Conservation (phyloP, 2,888 invertebrate species). For the Ormyrus rosae region DNA sequence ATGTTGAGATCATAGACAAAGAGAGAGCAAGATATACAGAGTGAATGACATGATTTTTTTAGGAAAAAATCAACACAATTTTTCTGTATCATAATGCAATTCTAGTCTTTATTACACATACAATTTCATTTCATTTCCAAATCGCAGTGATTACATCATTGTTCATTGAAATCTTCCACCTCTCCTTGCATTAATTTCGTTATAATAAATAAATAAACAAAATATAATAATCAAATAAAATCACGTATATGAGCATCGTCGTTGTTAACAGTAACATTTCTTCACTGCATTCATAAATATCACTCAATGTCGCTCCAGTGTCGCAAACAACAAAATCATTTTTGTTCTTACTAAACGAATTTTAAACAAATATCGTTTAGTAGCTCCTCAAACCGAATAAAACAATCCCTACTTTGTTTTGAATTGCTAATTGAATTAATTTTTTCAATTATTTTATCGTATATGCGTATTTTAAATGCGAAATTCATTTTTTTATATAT, state of each 20-base stretch:
- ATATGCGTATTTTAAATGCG: conserved; percentile 47
- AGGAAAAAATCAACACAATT: conserved; percentile 8
- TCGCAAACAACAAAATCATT: background rate
- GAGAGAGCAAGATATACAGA: background rate
- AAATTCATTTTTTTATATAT: conserved; percentile 39
- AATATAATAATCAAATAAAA: conserved; percentile 43
- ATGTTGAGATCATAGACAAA: conserved; percentile 26
- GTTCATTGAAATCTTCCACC: conserved; percentile 51
- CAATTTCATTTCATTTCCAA: conserved; percentile 50
- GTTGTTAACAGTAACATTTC: conserved; percentile 51
- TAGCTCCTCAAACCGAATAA: too few species aligned
- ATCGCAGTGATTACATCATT: conserved; percentile 51
- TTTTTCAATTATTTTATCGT: too few species aligned
- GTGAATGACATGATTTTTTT: background rate
- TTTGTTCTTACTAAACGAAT: background rate
- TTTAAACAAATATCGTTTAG: too few species aligned
- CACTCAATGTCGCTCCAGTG: conserved; percentile 1
- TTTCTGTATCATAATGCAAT: conserved; percentile 47
- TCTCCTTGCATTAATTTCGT: conserved; percentile 52
- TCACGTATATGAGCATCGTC: conserved; percentile 54
- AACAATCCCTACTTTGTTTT: too few species aligned
- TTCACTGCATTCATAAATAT: conserved; percentile 12
- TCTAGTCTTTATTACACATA: conserved; percentile 55
- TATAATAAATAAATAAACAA: conserved; percentile 46
- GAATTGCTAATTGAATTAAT: too few species aligned